Base-by-base conservation (phyloP, 2,888 invertebrate species). In the Caenorhabditis macrosperma region DNA sequence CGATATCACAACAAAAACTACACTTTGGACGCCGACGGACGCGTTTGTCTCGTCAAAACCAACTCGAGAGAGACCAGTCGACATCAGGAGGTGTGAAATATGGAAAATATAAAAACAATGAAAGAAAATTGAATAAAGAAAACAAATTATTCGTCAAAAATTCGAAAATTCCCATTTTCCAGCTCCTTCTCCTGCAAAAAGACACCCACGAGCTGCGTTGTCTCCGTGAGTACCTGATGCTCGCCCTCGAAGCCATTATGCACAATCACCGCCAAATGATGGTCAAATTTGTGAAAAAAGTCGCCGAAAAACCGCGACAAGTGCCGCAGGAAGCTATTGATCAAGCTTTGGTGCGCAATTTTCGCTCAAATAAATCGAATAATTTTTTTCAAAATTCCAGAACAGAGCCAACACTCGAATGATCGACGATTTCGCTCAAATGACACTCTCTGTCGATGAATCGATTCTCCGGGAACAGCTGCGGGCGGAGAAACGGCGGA, bases 231-330 rank as follows among this genome's bases (percentile, higher is more conserved):
- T 67, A 76, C 41, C 28, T 76, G 26, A 77, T 77, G 61, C n/a
- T 68, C 5, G 77, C 67, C 4, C 61, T 78, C 3, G 78, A 78
- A 38, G 41, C 64, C 5, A 67, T 72, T 5, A 78, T 78, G 78
- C 66, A 78, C 4, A 63, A 66, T 48, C 78, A 78, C 26, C 52
- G 78, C 9, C 50, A 78, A 41, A 72, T 78, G 66, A 78, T 78
- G 78, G 55, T 63, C 9, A 55, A 61, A 17, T 68, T 68, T 60
- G 61, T 68, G 35, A 54, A 68, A 28, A 60, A 61, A n/a, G 67
- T 76, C 2, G 33, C 55, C 30, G 48, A 76, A 2, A 10, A 35
- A 12, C 75, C 66, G 15, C 10, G 52, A 15, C 59, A 75, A 44
- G 48, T 75, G 2, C 50, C 75, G 28, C 57, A 66, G 24, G 30